These are phyloP conservation scores for Protophormia terraenovae DNA, from an alignment of 2,888 invertebrate species.

Conservation along the genomic window DNA sequence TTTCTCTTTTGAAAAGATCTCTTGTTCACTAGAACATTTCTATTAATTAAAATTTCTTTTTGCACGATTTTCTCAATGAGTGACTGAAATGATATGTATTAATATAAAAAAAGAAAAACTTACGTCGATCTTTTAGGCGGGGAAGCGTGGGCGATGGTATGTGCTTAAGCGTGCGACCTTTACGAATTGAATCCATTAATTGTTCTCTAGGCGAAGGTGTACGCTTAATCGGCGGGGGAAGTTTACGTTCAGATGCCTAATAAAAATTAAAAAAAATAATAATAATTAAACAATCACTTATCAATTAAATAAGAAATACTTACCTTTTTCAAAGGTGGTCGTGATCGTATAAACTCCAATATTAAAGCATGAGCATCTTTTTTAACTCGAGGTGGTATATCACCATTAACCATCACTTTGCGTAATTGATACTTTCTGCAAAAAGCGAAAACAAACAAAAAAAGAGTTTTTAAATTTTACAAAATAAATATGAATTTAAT, in stretches of 20 bases:
- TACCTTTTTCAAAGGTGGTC: constrained; percentile 96
- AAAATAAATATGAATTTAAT: not conserved
- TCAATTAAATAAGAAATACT: constrained; percentile 69
- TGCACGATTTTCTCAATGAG: too few species aligned
- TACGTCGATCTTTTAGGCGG: constrained; percentile 83
- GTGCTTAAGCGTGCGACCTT: constrained; percentile 87
- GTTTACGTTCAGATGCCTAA: constrained; percentile 90
- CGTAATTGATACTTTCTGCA: constrained; percentile 89
- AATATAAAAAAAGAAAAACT: constrained; percentile 80
- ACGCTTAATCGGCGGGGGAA: constrained; percentile 88
- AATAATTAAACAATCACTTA: not conserved
- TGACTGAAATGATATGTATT: too few species aligned
- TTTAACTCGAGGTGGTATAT: constrained; percentile 91
- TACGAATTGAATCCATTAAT: constrained; percentile 92
- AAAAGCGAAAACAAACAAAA: not conserved
- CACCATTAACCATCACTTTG: constrained; percentile 92
- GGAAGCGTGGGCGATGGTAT: constrained; percentile 80
- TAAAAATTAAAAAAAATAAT: constrained; percentile 13
- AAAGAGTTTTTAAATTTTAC: not conserved
- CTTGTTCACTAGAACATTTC: not conserved
- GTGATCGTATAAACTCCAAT: constrained; percentile 96
- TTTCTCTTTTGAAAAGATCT: too few species aligned
- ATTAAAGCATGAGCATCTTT: constrained; percentile 98
- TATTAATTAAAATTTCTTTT: too few species aligned
- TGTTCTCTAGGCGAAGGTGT: constrained; percentile 91